Evolutionary conservation across 2,888 invertebrate species (phyloP).

Genomic region (Ametastegia equiseti): DNA sequence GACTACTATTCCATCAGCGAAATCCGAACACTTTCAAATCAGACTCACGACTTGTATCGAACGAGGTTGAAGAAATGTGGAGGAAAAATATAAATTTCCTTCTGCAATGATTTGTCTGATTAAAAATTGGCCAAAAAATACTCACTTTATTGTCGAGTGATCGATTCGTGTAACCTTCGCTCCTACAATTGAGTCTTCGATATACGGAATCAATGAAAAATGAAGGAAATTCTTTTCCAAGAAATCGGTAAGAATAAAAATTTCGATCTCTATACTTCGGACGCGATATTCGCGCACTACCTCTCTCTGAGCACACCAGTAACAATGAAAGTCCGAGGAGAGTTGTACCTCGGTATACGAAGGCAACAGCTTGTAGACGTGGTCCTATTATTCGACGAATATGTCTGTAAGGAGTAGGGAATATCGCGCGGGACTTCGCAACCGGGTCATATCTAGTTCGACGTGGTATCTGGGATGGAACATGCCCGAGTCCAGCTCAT

Average conservation of each 20-base stretch:
- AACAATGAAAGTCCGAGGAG: conserved; percentile 39
- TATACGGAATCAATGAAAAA: background rate
- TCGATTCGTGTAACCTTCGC: background rate
- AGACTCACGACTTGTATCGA: background rate
- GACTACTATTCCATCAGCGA: background rate
- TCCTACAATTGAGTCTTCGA: background rate
- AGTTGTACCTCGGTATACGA: background rate
- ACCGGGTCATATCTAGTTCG: conserved; percentile 62
- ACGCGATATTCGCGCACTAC: conserved; percentile 25
- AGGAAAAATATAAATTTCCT: no score
- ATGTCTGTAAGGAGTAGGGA: conserved; percentile 22
- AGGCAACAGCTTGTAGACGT: background rate
- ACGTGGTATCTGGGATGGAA: conserved; percentile 63
- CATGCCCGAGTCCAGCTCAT: conserved; percentile 37
- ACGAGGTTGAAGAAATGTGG: background rate
- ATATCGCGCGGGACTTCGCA: conserved; percentile 4
- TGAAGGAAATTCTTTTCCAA: no score
- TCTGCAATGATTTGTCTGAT: no score
- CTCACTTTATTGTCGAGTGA: background rate
- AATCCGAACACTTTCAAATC: conserved; percentile 16
- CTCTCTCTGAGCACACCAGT: background rate
- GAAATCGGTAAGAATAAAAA: background rate
- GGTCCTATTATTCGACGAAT: conserved; percentile 36
- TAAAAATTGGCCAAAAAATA: background rate
- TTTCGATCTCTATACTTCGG: background rate